phyloP scores from a whole-genome alignment of 2,113 vertebrate species.

The Dolichallabes microphthalmus region DNA sequence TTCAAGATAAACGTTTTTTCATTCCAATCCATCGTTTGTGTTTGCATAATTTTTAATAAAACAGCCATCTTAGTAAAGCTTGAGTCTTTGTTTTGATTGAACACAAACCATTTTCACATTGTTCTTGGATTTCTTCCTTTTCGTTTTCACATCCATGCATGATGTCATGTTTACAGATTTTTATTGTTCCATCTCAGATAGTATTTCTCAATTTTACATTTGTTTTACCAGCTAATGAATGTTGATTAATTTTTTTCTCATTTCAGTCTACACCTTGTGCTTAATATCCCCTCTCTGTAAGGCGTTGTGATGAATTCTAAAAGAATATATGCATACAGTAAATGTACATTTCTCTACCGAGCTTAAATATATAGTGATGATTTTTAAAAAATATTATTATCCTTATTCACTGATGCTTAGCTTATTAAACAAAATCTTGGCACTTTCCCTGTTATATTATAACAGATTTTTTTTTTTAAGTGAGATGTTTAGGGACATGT shows the following conservation, averaged over 20 bases:
- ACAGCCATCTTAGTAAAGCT: constrained; percentile 47
- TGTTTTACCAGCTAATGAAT: neutral
- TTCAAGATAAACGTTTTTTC: constrained; percentile 35
- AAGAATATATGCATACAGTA: neutral
- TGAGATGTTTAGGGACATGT: constrained; percentile 23
- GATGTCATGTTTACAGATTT: constrained; percentile 9
- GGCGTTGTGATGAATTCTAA: neutral
- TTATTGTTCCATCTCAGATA: constrained; percentile 27
- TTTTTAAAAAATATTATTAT: neutral
- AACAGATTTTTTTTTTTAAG: constrained; percentile 1
- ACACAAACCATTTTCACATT: constrained; percentile 3
- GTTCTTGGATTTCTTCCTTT: neutral
- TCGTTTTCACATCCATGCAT: neutral
- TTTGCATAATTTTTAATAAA: constrained; percentile 50
- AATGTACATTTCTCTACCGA: constrained; percentile 15
- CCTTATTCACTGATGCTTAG: constrained; percentile 1
- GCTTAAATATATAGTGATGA: constrained; percentile 14
- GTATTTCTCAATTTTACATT: constrained; percentile 3
- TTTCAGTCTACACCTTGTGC: neutral
- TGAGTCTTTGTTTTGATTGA: constrained; percentile 47
- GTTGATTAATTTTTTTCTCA: neutral
- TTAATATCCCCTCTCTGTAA: neutral
- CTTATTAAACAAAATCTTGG: neutral
- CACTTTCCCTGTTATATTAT: constrained; percentile 13
- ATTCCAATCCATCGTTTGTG: constrained; percentile 39